Evolutionary conservation across 2,888 invertebrate species (phyloP), one percentile per base, ranked within the genome.

Genomic region (Harpalus rufipes): DNA sequence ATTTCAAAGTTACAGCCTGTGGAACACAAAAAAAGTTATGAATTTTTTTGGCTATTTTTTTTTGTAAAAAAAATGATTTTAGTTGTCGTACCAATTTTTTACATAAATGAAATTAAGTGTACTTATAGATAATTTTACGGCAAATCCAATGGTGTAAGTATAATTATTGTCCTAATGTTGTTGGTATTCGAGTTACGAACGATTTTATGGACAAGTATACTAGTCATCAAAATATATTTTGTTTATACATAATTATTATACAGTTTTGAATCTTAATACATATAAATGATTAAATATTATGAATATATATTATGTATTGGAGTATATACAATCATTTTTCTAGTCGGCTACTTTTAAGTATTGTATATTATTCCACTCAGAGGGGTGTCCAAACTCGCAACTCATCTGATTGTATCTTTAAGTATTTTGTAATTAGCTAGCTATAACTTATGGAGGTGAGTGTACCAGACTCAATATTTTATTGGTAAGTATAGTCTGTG

Each of bases 311-410:
- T 51, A 12, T 12, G 44, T 51, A 51, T 12, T 51, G 44, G 12
- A 51, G 10, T 12, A 51, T 51, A 51, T 51, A 51, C 10, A 51
- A 12, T 51, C 32, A 32, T 51, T 51, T 51, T 51, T 8, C 8
- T 12, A 51, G 44, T 51, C 44, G 44, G 44, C 44, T 51, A 51
- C 44, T 51, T 51, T 51, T 51, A 51, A 51, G 44, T 51, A 51
- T 51, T 51, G 44, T 51, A 51, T 51, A 51, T 51, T 51, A 51
- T 51, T 51, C 10, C 12, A 51, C 44, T 51, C 44, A 51, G 44
- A 51, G 44, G 44, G 44, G 44, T 51, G 44, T 12, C 44, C 44
- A 51, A 51, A 51, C 44, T 12, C 44, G 44, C 44, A 51, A 51
- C 44, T 51, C 44, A 51, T 51, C 44, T 51, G 44, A 51, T 51